Evolutionary conservation across 2,888 invertebrate species (phyloP).

Genomic region (Ichneumon xanthorius): DNA sequence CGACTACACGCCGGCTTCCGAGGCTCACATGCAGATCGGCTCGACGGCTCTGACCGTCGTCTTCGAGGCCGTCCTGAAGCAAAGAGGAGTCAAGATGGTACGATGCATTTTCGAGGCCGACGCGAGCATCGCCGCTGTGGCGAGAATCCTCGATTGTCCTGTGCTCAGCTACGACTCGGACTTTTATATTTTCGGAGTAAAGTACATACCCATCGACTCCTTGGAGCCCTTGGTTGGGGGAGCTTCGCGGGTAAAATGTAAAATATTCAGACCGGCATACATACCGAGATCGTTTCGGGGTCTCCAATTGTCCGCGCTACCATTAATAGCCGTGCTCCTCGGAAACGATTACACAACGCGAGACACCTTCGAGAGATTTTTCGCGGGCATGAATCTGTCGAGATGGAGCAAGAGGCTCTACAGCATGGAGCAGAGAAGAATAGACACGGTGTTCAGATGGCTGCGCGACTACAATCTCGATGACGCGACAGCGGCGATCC

Average conservation of each 20-base stretch:
- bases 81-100: conserved; percentile 89
- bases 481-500: conserved; percentile 89
- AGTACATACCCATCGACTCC: conserved; percentile 92
- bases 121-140: conserved; percentile 93
- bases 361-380: conserved; percentile 90
- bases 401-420: conserved; percentile 71
- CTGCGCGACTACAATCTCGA: conserved; percentile 90
- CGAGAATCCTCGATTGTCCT: conserved; percentile 92
- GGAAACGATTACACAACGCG: conserved; percentile 95
- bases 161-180: conserved; percentile 97
- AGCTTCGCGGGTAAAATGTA: conserved; percentile 86
- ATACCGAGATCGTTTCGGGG: conserved; percentile 89
- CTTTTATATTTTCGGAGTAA: conserved; percentile 94
- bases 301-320: conserved; percentile 89
- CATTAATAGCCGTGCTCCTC: conserved; percentile 92
- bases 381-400: conserved; percentile 87
- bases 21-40: conserved; percentile 87
- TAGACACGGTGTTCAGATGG: conserved; percentile 91
- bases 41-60: conserved; percentile 91
- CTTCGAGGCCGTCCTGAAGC: conserved; percentile 89
- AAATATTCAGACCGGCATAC: conserved; percentile 90
- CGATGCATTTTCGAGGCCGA: conserved; percentile 96
- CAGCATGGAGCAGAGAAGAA: conserved; percentile 87
- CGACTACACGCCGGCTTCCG: conserved; percentile 85
- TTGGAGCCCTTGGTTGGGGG: conserved; percentile 85